A percentile compares a stretch with the other conserved stretches of the same genome.
Conservation (phyloP, 2,888 invertebrate genomes). For the Microplitis manilae region DNA sequence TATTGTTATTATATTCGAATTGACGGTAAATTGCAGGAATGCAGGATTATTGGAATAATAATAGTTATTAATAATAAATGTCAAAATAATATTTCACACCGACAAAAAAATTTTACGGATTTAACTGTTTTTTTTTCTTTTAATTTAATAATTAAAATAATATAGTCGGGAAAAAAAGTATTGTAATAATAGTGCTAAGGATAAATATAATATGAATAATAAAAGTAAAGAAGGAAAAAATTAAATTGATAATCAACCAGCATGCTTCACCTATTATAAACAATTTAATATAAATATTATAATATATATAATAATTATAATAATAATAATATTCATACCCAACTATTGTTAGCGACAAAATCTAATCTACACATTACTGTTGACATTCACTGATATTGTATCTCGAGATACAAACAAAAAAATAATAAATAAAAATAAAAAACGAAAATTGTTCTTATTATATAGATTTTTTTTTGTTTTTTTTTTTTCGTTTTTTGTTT, state of each 20-base stretch:
- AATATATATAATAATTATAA: slow-evolving; percentile 39
- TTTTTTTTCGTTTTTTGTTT: too few relatives aligned
- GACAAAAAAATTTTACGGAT: background rate
- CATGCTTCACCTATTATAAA: slow-evolving; percentile 65
- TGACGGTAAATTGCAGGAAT: slow-evolving; percentile 43
- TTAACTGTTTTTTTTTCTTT: too few relatives aligned
- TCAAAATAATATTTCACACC: slow-evolving; percentile 25
- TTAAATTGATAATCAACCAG: slow-evolving; percentile 57
- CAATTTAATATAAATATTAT: slow-evolving; percentile 53
- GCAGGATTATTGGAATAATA: slow-evolving; percentile 42
- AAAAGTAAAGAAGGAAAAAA: slow-evolving; percentile 28
- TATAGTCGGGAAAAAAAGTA: background rate
- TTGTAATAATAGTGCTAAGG: slow-evolving; percentile 3
- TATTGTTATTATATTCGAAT: slow-evolving; percentile 11
- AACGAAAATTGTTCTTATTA: slow-evolving; percentile 19
- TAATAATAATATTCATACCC: slow-evolving; percentile 45
- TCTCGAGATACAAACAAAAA: background rate
- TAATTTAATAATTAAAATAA: slow-evolving; percentile 13
- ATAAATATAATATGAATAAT: slow-evolving; percentile 24
- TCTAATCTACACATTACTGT: slow-evolving; percentile 63
- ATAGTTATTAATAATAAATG: slow-evolving; percentile 31
- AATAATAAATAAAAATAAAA: slow-evolving; percentile 30
- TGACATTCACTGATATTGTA: slow-evolving; percentile 52
- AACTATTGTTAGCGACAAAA: slow-evolving; percentile 58
- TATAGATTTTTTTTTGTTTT: too few relatives aligned